Base-by-base conservation (phyloP, 2,888 invertebrate genomes). In the Lepeophtheirus nordmannii region DNA sequence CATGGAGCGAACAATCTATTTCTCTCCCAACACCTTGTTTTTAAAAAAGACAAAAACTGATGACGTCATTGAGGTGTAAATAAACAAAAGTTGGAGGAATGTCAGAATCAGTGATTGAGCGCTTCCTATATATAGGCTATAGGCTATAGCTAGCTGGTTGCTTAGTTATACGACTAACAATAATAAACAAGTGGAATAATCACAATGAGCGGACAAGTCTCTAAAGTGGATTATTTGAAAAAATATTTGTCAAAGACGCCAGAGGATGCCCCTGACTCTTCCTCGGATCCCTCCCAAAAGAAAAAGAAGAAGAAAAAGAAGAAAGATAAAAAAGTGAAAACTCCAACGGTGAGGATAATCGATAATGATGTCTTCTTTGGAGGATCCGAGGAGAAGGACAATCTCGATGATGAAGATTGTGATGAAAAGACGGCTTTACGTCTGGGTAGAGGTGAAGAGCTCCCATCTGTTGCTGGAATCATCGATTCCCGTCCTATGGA, bases 401-500 rank as follows among this genome's bases (percentile, higher is more conserved):
- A 82, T 57, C 82, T 82, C 68, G 82, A 83, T 70, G 76, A 84
- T 53, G 83, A 86, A 65, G 80, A 87, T 17, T 14, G 14, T 17
- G 53, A 46, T 46, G 53, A 46, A 17, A 8, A 14, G 53, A 46
- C 53, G 53, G 53, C 53, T 3, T 5, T 46, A 2, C 80, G 83
- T 59, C 58, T 67, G 30, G 80, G 84, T 66, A 80, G 83, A 0
- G 82, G 81, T n/a, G 93, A 94, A 73, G 90, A 93, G 75, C 89
- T 86, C 0, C 94, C 94, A 0, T 86, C 87, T 74, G 85, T 94
- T 69, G 92, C 87, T 0, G 90, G 87, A 1, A 81, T 92, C 64
- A 81, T 90, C 62, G 92, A 92, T 74, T 91, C 92, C 60, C 75
- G 87, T 70, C 85, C 87, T 0, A 79, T 82, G 65, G 82, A 85